phyloP scores from a whole-genome alignment of 2,797 vertebrate species.

The Tympanoctomys barrerae region DNA sequence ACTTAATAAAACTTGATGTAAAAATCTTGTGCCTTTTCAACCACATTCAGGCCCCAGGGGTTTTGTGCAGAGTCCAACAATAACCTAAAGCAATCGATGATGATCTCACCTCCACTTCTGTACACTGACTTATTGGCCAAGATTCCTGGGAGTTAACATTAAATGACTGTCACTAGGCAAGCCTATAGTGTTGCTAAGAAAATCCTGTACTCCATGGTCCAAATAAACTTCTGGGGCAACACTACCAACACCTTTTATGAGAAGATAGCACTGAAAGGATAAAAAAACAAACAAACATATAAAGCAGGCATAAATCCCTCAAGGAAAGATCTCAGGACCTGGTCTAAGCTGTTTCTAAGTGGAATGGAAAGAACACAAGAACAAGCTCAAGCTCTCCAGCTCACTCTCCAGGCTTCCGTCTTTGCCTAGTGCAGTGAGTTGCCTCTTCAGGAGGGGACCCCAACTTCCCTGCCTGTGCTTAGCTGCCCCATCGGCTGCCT shows the following conservation, averaged over 20 bases:
- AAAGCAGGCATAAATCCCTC: neutral
- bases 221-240: neutral
- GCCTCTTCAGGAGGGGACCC: neutral
- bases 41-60: fast-evolving
- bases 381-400: neutral
- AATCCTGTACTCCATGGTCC: neutral
- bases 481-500: neutral
- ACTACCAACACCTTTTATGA: fast-evolving
- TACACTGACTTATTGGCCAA: neutral
- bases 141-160: neutral
- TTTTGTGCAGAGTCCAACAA: fast-evolving
- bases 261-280: neutral
- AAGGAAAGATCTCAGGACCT: neutral
- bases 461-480: neutral
- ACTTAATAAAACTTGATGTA: neutral
- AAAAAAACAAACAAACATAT: neutral
- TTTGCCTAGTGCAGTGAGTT: fast-evolving
- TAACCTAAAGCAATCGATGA: neutral
- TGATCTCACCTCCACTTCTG: fast-evolving
- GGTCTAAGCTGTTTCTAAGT: neutral
- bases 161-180: fast-evolving
- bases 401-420: neutral
- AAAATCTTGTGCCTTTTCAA: neutral
- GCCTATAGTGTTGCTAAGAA: neutral
- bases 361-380: neutral